These are phyloP conservation scores for Cinclus cinclus DNA, from an alignment of 2,113 vertebrate species.

Conservation along the genomic window DNA sequence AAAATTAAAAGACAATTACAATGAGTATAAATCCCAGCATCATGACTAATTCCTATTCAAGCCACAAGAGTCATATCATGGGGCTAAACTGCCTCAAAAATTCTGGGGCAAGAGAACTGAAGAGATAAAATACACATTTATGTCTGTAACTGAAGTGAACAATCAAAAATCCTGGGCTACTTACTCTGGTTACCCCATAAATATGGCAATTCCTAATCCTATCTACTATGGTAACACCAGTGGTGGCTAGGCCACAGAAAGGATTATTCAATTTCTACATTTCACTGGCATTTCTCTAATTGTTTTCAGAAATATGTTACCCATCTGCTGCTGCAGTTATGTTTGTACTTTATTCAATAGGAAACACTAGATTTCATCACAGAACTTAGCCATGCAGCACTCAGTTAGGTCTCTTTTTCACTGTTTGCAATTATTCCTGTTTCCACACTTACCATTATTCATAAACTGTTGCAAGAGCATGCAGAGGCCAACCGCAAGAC, in stretches of 20 bases:
- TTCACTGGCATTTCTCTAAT: background rate
- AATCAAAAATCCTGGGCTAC: background rate
- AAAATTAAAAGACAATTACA: background rate
- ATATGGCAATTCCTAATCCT: background rate
- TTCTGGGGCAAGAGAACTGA: background rate
- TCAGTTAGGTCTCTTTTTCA: background rate
- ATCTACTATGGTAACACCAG: background rate
- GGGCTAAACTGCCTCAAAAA: background rate
- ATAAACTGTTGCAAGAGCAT: background rate
- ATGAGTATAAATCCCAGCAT: background rate
- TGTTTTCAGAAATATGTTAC: background rate
- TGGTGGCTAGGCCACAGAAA: background rate
- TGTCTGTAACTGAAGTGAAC: background rate
- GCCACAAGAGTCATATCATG: background rate
- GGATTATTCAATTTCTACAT: background rate
- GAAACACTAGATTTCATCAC: background rate
- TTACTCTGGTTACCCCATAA: background rate
- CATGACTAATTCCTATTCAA: background rate
- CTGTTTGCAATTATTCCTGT: background rate
- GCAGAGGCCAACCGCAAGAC: background rate
- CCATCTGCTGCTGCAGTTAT: background rate
- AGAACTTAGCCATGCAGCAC: background rate
- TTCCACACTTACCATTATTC: background rate
- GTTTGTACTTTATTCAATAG: background rate
- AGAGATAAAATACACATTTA: background rate